A percentile compares a stretch with the other conserved stretches of the same genome.
Evolutionary conservation across 2,113 vertebrate genomes (phyloP).

Genomic region (Caloenas nicobarica): DNA sequence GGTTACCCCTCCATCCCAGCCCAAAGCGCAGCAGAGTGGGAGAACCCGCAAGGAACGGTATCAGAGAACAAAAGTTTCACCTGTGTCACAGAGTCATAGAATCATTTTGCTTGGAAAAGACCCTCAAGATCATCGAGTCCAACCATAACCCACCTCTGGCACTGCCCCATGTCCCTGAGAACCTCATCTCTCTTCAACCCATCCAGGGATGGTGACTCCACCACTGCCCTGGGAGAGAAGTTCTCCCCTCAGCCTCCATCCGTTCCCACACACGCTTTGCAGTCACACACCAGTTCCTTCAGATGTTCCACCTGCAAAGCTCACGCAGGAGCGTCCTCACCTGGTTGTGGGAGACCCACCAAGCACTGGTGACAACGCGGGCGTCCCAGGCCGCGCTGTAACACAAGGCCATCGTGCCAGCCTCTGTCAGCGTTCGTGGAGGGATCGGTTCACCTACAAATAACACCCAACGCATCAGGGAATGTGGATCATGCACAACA

Average conservation of each 20-base stretch:
- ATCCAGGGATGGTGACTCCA: too few relatives aligned
- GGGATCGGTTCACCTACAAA: constrained; percentile 84
- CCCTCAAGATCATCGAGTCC: too few relatives aligned
- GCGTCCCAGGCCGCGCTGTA: constrained; percentile 99
- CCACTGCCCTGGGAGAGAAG: too few relatives aligned
- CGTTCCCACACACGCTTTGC: neutral
- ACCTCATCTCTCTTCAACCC: too few relatives aligned
- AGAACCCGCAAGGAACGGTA: fast-evolving
- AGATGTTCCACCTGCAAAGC: neutral
- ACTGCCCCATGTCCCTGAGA: too few relatives aligned
- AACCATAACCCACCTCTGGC: too few relatives aligned
- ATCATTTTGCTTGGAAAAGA: too few relatives aligned
- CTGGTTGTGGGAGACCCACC: constrained; percentile 99
- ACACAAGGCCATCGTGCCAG: constrained; percentile 94
- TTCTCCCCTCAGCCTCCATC: too few relatives aligned
- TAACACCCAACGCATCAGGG: neutral
- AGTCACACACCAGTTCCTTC: neutral
- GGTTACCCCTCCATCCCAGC: neutral
- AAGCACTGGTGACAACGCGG: constrained; percentile 94
- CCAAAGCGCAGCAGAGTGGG: neutral
- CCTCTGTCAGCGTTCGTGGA: constrained; percentile 91
- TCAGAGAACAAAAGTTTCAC: neutral
- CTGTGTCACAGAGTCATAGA: neutral
- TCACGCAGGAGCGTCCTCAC: constrained; percentile 54
- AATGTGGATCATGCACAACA: fast-evolving